Conservation (phyloP, 2,797 vertebrate species). For the Malacoraja senta region DNA sequence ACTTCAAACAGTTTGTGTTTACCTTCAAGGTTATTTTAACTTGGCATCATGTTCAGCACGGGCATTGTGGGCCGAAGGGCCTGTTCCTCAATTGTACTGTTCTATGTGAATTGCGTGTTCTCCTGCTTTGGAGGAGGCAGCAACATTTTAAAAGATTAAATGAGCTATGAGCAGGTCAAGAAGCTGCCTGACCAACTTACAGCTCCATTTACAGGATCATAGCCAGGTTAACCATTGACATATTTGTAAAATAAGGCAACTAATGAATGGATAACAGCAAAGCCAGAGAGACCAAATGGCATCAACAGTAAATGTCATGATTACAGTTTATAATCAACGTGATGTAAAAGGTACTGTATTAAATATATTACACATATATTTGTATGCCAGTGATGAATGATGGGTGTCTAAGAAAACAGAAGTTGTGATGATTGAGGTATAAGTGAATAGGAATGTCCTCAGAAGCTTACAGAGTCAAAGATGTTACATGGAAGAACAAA, state of each 20-base stretch:
- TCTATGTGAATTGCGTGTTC: background rate
- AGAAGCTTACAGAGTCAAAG: background rate
- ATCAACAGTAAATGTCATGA: background rate
- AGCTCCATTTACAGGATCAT: background rate
- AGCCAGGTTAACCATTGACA: background rate
- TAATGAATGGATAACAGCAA: background rate
- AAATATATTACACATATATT: background rate
- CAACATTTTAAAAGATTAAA: background rate
- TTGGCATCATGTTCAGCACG: too few species aligned
- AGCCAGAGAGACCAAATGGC: background rate
- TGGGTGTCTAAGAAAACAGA: background rate
- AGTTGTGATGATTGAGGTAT: background rate
- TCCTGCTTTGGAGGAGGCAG: background rate
- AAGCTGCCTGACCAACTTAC: background rate
- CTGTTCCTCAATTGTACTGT: too few species aligned
- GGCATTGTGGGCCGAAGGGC: too few species aligned
- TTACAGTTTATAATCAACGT: background rate
- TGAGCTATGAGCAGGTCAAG: background rate
- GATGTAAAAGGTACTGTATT: background rate
- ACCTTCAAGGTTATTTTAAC: too few species aligned
- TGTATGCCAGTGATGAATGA: background rate
- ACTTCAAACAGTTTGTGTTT: too few species aligned
- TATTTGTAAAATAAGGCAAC: background rate
- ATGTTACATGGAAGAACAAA: background rate
- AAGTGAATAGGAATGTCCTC: background rate